phyloP scores from a whole-genome alignment of 2,888 invertebrate genomes.

The Acrocera orbiculus region DNA sequence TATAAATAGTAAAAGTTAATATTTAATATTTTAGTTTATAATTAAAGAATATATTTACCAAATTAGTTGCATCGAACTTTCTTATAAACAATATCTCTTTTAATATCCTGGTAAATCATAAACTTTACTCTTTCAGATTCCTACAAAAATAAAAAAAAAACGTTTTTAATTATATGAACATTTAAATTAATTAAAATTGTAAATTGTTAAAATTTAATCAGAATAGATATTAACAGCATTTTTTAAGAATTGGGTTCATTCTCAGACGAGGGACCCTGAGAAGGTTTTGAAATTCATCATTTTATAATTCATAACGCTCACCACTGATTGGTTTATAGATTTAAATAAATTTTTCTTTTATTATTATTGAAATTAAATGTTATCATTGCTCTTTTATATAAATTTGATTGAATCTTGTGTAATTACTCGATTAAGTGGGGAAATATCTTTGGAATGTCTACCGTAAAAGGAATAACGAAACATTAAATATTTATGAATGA shows the following conservation, averaged over 20 bases:
- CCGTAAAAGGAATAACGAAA: background rate
- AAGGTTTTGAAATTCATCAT: constrained; percentile 15
- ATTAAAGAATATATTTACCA: too few species aligned
- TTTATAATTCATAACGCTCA: background rate
- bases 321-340: too few species aligned
- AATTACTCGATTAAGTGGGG: background rate
- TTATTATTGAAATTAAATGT: too few species aligned
- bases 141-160: background rate
- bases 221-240: constrained; percentile 10
- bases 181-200: background rate
- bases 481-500: too few species aligned
- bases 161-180: background rate
- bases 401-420: too few species aligned
- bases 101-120: too few species aligned
- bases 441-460: background rate
- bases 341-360: too few species aligned
- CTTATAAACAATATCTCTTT: too few species aligned
- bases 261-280: constrained; percentile 17
- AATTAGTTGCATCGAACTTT: too few species aligned
- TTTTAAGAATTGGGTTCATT: constrained; percentile 12
- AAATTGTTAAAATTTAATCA: background rate
- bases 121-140: background rate
- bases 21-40: too few species aligned
- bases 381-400: too few species aligned
- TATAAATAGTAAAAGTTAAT: too few species aligned